Evolutionary conservation across 2,113 vertebrate genomes (phyloP).

Genomic region (Drymodes brunneopygia): DNA sequence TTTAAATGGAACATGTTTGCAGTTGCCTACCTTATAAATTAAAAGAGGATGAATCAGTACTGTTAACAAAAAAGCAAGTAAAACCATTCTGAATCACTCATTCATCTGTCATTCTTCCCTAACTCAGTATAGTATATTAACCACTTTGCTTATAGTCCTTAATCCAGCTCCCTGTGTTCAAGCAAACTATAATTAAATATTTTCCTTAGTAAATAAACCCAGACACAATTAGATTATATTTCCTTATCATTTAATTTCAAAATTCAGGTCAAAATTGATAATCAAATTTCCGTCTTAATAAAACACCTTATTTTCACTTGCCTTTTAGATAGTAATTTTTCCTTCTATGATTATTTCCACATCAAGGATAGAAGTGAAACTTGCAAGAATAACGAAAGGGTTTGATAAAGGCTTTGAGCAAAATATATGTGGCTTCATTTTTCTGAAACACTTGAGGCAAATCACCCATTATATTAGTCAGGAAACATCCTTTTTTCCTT

Average conservation of each 20-base stretch:
- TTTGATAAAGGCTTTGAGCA: neutral
- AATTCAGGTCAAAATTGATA: neutral
- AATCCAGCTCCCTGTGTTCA: neutral
- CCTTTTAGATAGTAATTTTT: neutral
- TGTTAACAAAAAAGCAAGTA: neutral
- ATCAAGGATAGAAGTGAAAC: neutral
- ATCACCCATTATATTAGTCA: neutral
- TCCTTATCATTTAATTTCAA: neutral
- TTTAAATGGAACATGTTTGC: constrained; percentile 2
- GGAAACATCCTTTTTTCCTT: neutral
- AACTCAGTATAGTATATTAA: neutral
- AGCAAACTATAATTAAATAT: neutral
- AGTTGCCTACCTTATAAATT: neutral
- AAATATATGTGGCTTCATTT: neutral
- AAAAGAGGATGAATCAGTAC: neutral
- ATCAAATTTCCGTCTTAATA: neutral
- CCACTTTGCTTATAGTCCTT: neutral
- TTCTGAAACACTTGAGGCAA: neutral
- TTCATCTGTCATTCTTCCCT: neutral
- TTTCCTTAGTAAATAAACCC: constrained; percentile 2
- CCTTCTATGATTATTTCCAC: neutral
- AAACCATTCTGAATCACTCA: neutral
- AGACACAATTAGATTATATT: neutral
- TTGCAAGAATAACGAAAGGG: neutral
- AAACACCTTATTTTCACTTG: constrained; percentile 2